Base-by-base conservation (phyloP, 2,888 invertebrate species). In the Caenorhabditis imperialis region DNA sequence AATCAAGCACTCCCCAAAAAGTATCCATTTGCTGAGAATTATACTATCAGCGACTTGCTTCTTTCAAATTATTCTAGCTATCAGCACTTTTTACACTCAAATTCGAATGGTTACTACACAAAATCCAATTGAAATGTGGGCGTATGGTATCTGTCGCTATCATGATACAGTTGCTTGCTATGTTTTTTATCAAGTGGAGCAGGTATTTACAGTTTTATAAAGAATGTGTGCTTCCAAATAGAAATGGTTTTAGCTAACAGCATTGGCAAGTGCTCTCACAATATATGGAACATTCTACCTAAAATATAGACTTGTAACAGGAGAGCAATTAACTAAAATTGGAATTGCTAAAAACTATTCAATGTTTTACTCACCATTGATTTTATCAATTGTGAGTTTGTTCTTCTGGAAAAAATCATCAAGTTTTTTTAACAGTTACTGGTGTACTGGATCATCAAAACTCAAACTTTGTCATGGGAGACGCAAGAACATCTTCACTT, bases 381-480 rank as follows among this genome's bases (percentile, higher is more conserved):
- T 48, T 8, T 4, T 65, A 8, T 65, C 65, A 1, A 27, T 12
- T 2, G 65, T 65, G 27, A 14, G 33, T 33, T 44, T 0, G 35
- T 18, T 20, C 12, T n/a, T 37, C n/a, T 20, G 3, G n/a, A 38
- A 8, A 14, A 1, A 18, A 45, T 2, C 1, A 27, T 33, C 3
- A 42, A 18, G 10, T 20, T 23, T 3, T 30, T n/a, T 1, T 16
- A 54, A 18, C 23, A 65, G 65, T 33, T 65, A 0, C 25, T 65
- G 8, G 65, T 65, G 0, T 7, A 30, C 2, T 23, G 33, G 1
- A 65, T 65, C 4, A 35, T 65, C 23, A 55, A 48, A 42, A 55
- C 55, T 14, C 65, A 55, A 48, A 55, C 47, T 3, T 40, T 63
- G 1, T n/a, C 54, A 0, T 63, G 63, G 65, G 65, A 65, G 23